Evolutionary conservation across 1,140 invertebrate genomes (phyloP).

Genomic region (Hydropsyche tenuis): DNA sequence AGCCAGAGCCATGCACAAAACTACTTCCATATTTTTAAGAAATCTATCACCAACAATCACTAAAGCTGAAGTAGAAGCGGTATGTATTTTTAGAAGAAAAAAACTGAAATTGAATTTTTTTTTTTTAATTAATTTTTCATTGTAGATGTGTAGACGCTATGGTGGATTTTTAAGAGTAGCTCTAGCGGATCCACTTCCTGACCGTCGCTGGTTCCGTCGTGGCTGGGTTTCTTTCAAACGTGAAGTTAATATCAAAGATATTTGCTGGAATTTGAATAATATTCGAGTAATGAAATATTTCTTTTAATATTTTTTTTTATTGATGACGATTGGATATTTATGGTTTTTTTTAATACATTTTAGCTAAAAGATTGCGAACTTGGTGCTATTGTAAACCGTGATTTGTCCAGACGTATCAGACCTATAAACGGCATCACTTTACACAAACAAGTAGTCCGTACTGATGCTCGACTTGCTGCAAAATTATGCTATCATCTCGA

Average conservation of each 20-base stretch:
- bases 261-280: conserved; percentile 98
- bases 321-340: conserved; percentile 16
- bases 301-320: conserved; percentile 31
- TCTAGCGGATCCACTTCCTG: conserved; percentile 94
- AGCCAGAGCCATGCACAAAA: conserved; percentile 83
- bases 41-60: conserved; percentile 96
- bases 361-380: conserved; percentile 90
- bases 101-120: background rate
- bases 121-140: conserved; percentile 35
- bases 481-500: conserved; percentile 96
- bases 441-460: conserved; percentile 87
- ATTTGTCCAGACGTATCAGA: conserved; percentile 89
- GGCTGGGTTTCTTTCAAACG: conserved; percentile 98
- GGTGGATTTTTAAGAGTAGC: conserved; percentile 96
- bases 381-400: conserved; percentile 92
- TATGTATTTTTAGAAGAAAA: conserved; percentile 53
- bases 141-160: conserved; percentile 91
- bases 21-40: conserved; percentile 94
- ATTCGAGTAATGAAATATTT: conserved; percentile 87
- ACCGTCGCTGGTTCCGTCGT: conserved; percentile 92
- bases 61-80: conserved; percentile 95
- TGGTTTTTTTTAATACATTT: conserved; percentile 42
- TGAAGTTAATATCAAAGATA: conserved; percentile 98
- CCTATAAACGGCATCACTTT: conserved; percentile 91
- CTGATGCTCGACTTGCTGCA: conserved; percentile 93